Conservation (phyloP, 1,140 invertebrate species). For the Pteromalus puparum region DNA sequence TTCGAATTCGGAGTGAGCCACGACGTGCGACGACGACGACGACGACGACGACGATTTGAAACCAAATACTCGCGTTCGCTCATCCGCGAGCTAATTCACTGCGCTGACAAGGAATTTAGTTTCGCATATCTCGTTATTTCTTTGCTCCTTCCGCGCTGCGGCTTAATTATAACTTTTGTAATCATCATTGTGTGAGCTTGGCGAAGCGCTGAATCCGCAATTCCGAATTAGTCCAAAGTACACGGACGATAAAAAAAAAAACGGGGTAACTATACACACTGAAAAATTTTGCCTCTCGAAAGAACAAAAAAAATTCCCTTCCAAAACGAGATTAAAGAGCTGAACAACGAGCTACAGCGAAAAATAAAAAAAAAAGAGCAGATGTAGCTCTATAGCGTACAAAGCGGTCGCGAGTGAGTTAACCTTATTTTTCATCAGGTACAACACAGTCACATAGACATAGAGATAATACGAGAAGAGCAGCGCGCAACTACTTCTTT, state of each 20-base stretch:
- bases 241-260: not conserved
- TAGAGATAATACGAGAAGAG: not conserved
- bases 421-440: no score
- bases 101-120: slow-evolving; percentile 1
- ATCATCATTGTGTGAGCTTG: not conserved
- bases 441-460: no score
- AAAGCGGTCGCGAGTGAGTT: no score
- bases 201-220: not conserved
- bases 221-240: not conserved
- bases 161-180: slow-evolving; percentile 1
- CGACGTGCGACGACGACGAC: no score
- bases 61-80: not conserved
- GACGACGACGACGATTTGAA: no score
- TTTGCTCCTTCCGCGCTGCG: not conserved
- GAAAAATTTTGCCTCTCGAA: no score
- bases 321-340: no score
- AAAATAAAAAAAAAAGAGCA: not conserved
- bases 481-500: not conserved
- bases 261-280: no score
- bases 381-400: no score
- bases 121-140: not conserved
- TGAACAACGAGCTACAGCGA: no score
- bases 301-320: no score
- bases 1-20: not conserved
- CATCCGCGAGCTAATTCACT: not conserved